A percentile compares a stretch with the other conserved stretches of the same genome.
Conservation (phyloP, 2,797 vertebrate species). For the Myotis myotis region DNA sequence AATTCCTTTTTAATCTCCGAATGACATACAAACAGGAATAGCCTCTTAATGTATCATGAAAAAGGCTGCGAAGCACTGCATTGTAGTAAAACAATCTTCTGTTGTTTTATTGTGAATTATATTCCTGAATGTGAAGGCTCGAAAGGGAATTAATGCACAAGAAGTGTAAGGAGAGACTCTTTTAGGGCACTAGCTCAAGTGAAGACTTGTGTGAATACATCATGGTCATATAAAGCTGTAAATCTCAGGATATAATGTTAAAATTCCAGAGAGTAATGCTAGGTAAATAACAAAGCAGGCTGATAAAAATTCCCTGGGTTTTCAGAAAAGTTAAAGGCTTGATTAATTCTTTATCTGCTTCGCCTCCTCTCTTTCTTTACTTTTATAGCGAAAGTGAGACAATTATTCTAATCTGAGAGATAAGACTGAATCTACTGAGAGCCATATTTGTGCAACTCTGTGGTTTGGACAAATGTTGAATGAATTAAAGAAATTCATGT, state of each 20-base stretch:
- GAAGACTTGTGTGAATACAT: neutral
- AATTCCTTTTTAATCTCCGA: neutral
- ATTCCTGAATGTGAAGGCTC: slow-evolving; percentile 22
- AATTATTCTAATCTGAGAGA: slow-evolving; percentile 50
- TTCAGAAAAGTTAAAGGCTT: slow-evolving; percentile 49
- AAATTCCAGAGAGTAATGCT: slow-evolving; percentile 46
- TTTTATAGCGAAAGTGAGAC: slow-evolving; percentile 46
- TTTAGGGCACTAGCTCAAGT: neutral
- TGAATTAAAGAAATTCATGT: slow-evolving; percentile 55
- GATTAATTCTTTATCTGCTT: slow-evolving; percentile 63
- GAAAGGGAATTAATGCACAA: neutral
- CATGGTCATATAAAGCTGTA: neutral
- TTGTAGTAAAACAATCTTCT: slow-evolving; percentile 7
- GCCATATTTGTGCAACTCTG: slow-evolving; percentile 25
- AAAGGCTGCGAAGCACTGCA: neutral
- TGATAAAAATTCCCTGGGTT: slow-evolving; percentile 55
- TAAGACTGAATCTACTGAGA: slow-evolving; percentile 51
- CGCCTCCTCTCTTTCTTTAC: slow-evolving; percentile 46
- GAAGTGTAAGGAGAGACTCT: neutral
- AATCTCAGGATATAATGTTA: slow-evolving; percentile 7
- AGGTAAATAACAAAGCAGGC: slow-evolving; percentile 42
- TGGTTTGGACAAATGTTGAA: slow-evolving; percentile 55
- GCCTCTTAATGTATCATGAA: neutral
- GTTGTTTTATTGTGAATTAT: slow-evolving; percentile 29
- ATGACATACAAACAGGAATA: neutral